These are phyloP conservation scores for Scaptomyza pallida DNA, from an alignment of 1,140 invertebrate species.

Conservation along the genomic window DNA sequence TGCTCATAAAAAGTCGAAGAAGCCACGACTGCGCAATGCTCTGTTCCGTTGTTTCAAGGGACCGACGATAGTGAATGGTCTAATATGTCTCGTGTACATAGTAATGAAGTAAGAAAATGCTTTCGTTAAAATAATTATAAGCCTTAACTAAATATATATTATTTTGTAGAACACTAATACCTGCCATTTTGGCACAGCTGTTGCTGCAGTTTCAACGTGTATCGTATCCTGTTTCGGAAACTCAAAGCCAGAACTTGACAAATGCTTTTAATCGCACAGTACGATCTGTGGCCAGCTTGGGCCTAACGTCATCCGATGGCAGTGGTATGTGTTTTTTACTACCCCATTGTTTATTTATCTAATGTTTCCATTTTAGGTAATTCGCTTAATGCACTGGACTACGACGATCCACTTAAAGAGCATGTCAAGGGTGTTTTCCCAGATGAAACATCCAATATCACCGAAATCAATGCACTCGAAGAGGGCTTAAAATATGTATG, in stretches of 20 bases:
- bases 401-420: constrained; percentile 36
- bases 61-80: constrained; percentile 84
- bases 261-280: constrained; percentile 53
- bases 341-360: not conserved
- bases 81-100: constrained; percentile 83
- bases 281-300: constrained; percentile 31
- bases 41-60: constrained; percentile 83
- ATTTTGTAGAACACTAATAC: constrained; percentile 83
- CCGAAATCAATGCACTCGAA: constrained; percentile 12
- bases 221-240: not conserved
- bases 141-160: not conserved
- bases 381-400: constrained; percentile 49
- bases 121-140: too few relatives aligned
- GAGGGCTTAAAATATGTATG: constrained; percentile 43
- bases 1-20: constrained; percentile 71
- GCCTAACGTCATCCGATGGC: not conserved
- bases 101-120: constrained; percentile 83
- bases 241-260: constrained; percentile 9
- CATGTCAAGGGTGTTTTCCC: constrained; percentile 1
- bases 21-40: constrained; percentile 84
- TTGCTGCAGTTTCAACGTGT: constrained; percentile 77
- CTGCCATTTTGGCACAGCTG: constrained; percentile 84
- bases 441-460: constrained; percentile 1
- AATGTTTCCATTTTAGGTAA: constrained; percentile 10
- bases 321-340: not conserved